Evolutionary conservation across 2,113 vertebrate genomes (phyloP).

Genomic region (Rhinolophus sinicus): DNA sequence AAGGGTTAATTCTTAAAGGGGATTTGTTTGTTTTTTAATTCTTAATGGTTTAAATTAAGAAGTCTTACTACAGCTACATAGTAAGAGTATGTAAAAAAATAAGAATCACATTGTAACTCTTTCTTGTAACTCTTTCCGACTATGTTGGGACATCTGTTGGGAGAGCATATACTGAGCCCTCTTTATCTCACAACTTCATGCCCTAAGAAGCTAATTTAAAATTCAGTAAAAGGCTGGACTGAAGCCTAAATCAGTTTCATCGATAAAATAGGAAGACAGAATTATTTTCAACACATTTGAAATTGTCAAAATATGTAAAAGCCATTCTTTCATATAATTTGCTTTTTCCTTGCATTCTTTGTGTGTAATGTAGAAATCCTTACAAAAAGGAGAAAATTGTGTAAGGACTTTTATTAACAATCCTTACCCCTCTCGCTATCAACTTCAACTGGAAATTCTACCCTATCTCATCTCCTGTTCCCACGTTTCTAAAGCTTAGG

Average conservation of each 20-base stretch:
- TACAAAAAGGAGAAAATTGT: neutral
- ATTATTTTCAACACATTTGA: neutral
- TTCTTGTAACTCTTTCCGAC: neutral
- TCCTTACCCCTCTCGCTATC: neutral
- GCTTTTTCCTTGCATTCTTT: constrained; percentile 10
- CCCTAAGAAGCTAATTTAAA: neutral
- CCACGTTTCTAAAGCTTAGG: neutral
- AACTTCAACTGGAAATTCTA: neutral
- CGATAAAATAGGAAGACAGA: neutral
- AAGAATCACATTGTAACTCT: neutral
- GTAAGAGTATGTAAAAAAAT: neutral
- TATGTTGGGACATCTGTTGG: neutral
- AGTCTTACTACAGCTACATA: neutral
- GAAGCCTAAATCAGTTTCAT: constrained; percentile 3
- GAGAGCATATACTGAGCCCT: neutral
- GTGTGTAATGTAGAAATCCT: neutral
- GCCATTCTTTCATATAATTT: neutral
- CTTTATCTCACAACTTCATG: neutral
- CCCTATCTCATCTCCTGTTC: neutral
- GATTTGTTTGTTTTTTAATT: neutral
- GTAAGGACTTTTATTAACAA: neutral
- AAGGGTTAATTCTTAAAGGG: neutral
- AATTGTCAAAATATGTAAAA: neutral
- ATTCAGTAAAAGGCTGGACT: neutral
- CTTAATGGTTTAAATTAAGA: constrained; percentile 16